A percentile compares a stretch with the other conserved stretches of the same genome.
Evolutionary conservation across 1,140 invertebrate genomes (phyloP).

Genomic region (Meloidogyne hapla): DNA sequence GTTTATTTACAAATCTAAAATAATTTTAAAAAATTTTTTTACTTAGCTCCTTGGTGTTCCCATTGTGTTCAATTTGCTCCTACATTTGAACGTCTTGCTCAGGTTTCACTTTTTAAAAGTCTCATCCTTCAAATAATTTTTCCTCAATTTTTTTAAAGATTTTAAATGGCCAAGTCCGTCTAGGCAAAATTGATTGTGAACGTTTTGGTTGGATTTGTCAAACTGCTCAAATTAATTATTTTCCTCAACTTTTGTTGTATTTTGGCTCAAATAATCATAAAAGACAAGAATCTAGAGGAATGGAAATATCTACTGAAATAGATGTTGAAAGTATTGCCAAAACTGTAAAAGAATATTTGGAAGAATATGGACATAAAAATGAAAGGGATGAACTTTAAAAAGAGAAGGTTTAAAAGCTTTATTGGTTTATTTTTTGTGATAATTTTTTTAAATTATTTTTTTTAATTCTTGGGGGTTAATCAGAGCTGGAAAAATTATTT

Average conservation of each 20-base stretch:
- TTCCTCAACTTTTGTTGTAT: slow-evolving; percentile 41
- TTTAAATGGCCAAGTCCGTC: slow-evolving; percentile 54
- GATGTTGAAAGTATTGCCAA: background rate
- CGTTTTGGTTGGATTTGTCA: slow-evolving; percentile 37
- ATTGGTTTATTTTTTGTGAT: background rate
- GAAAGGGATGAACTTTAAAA: background rate
- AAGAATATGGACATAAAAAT: background rate
- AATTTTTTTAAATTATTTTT: too few species aligned
- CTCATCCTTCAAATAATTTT: background rate
- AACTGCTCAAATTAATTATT: slow-evolving; percentile 35
- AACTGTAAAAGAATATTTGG: background rate
- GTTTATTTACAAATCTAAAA: too few species aligned
- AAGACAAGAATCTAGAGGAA: background rate
- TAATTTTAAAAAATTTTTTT: too few species aligned
- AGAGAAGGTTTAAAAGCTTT: too few species aligned
- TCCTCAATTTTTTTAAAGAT: slow-evolving; percentile 34
- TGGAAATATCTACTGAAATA: background rate
- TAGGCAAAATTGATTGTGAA: slow-evolving; percentile 62
- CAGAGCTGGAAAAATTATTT: background rate
- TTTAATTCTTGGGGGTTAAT: background rate
- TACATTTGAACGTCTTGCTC: slow-evolving; percentile 56
- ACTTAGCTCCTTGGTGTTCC: slow-evolving; percentile 70
- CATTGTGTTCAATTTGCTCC: slow-evolving; percentile 63
- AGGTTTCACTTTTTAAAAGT: slow-evolving; percentile 34
- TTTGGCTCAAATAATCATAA: slow-evolving; percentile 10